Evolutionary conservation across 1,140 invertebrate species (phyloP).

Genomic region (Metaphire vulgaris): DNA sequence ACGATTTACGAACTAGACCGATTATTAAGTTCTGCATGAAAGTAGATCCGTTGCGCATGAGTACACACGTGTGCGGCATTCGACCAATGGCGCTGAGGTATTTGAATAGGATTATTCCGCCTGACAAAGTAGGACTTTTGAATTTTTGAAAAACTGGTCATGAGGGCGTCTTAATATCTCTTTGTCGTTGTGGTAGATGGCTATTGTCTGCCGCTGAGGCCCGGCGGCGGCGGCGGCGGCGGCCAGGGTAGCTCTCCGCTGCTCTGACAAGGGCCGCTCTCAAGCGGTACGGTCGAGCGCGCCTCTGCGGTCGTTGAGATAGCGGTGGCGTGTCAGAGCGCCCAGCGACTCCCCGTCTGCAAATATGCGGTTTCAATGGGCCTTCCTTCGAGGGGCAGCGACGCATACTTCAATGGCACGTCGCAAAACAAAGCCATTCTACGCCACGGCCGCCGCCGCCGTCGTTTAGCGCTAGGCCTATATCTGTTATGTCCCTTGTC

Average conservation of each 20-base stretch:
- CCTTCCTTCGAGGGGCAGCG: neutral
- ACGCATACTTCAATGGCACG: neutral
- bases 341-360: neutral
- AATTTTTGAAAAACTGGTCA: neutral
- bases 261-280: neutral
- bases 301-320: neutral
- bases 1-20: no score
- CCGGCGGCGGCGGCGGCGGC: no score
- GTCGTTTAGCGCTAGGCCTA: no score
- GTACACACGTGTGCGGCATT: neutral
- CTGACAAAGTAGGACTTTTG: neutral
- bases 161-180: neutral
- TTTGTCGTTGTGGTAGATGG: neutral
- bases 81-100: neutral
- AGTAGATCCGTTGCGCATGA: conserved; percentile 1
- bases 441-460: no score
- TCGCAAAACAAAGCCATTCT: neutral
- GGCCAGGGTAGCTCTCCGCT: neutral
- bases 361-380: conserved; percentile 2
- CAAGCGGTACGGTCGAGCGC: neutral
- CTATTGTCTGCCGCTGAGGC: neutral
- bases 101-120: neutral
- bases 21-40: no score
- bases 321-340: neutral
- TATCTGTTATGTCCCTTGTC: no score